Evolutionary conservation across 2,888 invertebrate species (phyloP).

Genomic region (Coenonympha glycerion): DNA sequence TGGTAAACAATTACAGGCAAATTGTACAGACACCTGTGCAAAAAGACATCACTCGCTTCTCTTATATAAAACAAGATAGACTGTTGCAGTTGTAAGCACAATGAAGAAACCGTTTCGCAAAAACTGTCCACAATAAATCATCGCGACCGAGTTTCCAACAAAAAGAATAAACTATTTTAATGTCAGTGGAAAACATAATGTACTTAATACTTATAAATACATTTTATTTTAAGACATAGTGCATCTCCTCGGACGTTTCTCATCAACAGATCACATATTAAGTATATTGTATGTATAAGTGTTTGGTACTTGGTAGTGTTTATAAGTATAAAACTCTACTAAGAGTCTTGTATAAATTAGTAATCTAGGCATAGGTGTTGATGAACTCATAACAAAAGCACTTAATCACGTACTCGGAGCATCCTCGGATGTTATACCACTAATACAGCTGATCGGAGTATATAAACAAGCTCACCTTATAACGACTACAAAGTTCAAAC

Average conservation of each 20-base stretch:
- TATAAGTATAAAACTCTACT: not conserved
- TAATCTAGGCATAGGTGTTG: constrained; percentile 3
- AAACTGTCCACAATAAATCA: constrained; percentile 15
- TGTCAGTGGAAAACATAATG: constrained; percentile 11
- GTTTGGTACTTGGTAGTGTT: no score
- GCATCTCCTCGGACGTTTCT: not conserved
- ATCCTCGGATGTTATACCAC: constrained; percentile 26
- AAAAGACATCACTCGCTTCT: constrained; percentile 12
- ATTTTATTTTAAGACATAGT: constrained; percentile 10
- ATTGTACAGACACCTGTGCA: constrained; percentile 18
- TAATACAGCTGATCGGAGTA: constrained; percentile 54
- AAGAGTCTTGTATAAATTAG: not conserved
- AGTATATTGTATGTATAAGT: no score
- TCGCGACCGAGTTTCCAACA: constrained; percentile 12
- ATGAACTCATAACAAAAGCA: constrained; percentile 12
- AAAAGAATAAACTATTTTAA: constrained; percentile 16
- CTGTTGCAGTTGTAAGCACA: not conserved
- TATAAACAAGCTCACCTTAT: constrained; percentile 59
- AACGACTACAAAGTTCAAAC: constrained; percentile 50
- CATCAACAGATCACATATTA: not conserved
- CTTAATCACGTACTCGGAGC: constrained; percentile 18
- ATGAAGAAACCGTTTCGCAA: constrained; percentile 17
- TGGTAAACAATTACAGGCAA: constrained; percentile 13
- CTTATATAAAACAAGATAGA: constrained; percentile 14
- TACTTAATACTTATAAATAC: not conserved